phyloP scores from a whole-genome alignment of 1,140 invertebrate species.

The Neuroterus valhalla region DNA sequence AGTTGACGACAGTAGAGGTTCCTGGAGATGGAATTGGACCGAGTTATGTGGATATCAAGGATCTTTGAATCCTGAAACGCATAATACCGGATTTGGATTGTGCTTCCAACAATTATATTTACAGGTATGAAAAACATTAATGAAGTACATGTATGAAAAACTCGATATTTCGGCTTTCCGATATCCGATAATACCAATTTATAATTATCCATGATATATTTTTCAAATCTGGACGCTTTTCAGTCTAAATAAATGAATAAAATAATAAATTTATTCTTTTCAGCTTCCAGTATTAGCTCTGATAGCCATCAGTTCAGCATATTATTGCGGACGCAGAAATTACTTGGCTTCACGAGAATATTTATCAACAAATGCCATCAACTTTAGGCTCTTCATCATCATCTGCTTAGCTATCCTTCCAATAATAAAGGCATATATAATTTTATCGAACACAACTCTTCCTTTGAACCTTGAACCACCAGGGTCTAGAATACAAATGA shows the following conservation, averaged over 20 bases:
- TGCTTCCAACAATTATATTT: conserved; percentile 89
- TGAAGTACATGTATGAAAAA: too few relatives aligned
- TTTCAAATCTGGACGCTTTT: too few relatives aligned
- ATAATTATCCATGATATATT: too few relatives aligned
- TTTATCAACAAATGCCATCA: conserved; percentile 78
- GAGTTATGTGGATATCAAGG: conserved; percentile 81
- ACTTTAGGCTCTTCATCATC: conserved; percentile 78
- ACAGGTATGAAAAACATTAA: conserved; percentile 75
- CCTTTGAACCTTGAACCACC: conserved; percentile 9
- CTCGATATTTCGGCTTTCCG: too few relatives aligned
- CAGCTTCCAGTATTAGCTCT: conserved; percentile 82
- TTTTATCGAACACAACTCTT: conserved; percentile 70
- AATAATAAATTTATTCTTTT: conserved; percentile 36
- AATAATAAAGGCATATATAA: conserved; percentile 79
- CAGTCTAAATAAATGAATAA: not conserved
- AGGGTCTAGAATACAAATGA: not conserved
- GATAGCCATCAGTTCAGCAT: conserved; percentile 84
- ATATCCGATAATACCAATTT: too few relatives aligned
- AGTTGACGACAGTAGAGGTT: conserved; percentile 26
- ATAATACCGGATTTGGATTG: conserved; percentile 83
- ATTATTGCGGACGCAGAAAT: conserved; percentile 82
- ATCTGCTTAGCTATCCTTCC: conserved; percentile 80
- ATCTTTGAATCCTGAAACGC: conserved; percentile 79
- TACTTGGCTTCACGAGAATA: conserved; percentile 76
- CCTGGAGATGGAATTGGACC: conserved; percentile 81